Conservation (phyloP, 2,888 invertebrate species). For the Hirudinaria manillensis region DNA sequence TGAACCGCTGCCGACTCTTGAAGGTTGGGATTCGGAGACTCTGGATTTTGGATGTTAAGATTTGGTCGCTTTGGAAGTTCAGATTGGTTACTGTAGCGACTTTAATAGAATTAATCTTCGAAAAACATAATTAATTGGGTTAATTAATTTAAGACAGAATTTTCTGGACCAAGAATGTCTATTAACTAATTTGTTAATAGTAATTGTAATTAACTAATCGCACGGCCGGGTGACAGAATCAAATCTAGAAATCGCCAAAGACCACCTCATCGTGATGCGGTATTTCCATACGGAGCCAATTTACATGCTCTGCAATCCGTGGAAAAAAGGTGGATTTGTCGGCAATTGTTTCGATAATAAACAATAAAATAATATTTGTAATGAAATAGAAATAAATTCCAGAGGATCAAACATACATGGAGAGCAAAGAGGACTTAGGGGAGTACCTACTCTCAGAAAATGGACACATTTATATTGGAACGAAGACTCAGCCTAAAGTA, state of each 20-base stretch:
- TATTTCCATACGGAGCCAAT: constrained; percentile 52
- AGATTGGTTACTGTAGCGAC: no score
- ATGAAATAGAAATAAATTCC: constrained; percentile 50
- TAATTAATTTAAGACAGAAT: no score
- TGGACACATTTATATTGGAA: constrained; percentile 83
- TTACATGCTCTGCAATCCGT: constrained; percentile 80
- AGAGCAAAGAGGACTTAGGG: constrained; percentile 68
- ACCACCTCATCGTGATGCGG: constrained; percentile 37
- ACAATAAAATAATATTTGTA: no score
- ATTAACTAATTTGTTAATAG: no score
- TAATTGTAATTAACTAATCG: no score
- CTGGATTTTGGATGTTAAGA: no score
- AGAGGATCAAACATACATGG: constrained; percentile 72
- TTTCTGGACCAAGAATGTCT: no score
- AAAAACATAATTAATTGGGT: no score
- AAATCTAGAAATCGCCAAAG: constrained; percentile 30
- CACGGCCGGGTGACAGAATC: no score
- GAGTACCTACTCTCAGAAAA: constrained; percentile 69
- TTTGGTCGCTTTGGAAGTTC: no score
- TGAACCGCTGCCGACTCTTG: background rate
- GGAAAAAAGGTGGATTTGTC: constrained; percentile 68
- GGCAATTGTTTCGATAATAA: background rate
- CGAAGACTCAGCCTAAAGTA: constrained; percentile 67
- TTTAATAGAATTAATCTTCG: no score
- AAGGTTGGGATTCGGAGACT: background rate